Base-by-base conservation (phyloP, 2,113 vertebrate species). In the Synchiropus splendidus region DNA sequence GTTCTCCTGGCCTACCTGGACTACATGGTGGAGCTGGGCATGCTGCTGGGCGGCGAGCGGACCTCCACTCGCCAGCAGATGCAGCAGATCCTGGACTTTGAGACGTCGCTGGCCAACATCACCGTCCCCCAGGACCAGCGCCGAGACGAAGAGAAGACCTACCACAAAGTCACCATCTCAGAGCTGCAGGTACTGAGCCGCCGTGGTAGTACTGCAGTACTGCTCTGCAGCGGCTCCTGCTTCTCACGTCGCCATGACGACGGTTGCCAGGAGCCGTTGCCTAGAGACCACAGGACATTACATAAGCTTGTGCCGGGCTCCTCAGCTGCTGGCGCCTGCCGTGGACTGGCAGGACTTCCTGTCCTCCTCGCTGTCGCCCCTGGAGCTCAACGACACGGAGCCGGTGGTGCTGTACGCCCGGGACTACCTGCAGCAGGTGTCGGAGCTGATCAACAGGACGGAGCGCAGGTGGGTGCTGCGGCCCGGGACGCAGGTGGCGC, bases 11-110 rank as follows among this genome's bases (percentile, higher is more conserved):
- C 91, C 0, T 99, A 97, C 70, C 79, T 97, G 79, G 88, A 93
- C 47, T 99, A 99, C 79, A 97, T 99, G 94, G 90, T 94, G 64
- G 92, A 98, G 72, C 75, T 99, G 74, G 91, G 92, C 1, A 48
- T 78, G 2, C 84, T 99, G 58, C 81, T 99, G 49, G 94, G 93
- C 0, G 95, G 94, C 0, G 60, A 48, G 16, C 78, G 62, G 0
- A 77, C 72, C 44, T 75, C 88, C 45, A 90, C 89, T 0, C 83
- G 61, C 31, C 58, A 72, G 12, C 92, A 91, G 82, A 98, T 99
- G 94, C 84, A 79, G 76, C 90, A 91, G 70, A 90, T 97, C 16
- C 66, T 99, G 69, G 90, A 95, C 8, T 85, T 99, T 0, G 95
- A 99, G 80, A 90, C 77, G 0, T 77, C 82, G 2, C 79, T 99